Conservation (phyloP, 1,140 invertebrate species). For the Pectinophora gossypiella region DNA sequence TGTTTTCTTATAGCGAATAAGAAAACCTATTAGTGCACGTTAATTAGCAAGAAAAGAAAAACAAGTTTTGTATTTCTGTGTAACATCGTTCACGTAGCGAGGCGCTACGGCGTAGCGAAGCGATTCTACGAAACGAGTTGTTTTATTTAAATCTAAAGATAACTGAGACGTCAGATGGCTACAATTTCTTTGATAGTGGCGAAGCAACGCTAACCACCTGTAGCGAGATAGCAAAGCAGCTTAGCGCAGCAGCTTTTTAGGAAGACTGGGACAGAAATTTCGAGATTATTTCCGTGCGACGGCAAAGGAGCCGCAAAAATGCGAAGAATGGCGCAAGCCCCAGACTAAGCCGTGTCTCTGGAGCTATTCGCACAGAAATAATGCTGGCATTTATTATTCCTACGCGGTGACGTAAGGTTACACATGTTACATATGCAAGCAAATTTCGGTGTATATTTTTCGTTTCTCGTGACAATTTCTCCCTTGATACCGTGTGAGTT, state of each 20-base stretch:
- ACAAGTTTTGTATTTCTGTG: too few species aligned
- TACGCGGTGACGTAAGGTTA: constrained; percentile 9
- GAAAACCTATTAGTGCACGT: not conserved
- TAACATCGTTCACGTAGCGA: not conserved
- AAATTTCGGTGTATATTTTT: not conserved
- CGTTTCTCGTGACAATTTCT: not conserved
- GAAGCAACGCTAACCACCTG: constrained; percentile 22
- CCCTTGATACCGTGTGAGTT: not conserved
- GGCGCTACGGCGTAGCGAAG: constrained; percentile 3
- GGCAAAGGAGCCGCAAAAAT: constrained; percentile 40
- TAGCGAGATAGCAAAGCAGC: constrained; percentile 23
- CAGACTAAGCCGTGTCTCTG: not conserved
- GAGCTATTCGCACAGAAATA: constrained; percentile 13
- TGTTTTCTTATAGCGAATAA: not conserved
- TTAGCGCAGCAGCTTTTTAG: constrained; percentile 28
- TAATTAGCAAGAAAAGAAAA: too few species aligned
- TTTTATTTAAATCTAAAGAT: not conserved
- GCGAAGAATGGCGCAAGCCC: constrained; percentile 24
- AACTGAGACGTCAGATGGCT: not conserved
- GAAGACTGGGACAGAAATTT: constrained; percentile 29
- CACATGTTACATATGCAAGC: constrained; percentile 10
- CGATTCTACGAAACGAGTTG: not conserved
- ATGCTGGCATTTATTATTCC: constrained; percentile 29
- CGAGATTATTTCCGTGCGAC: constrained; percentile 32
- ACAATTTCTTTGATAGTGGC: not conserved